Evolutionary conservation across 2,888 invertebrate genomes (phyloP), one percentile per base, ranked within the genome.

Genomic region (Amiota minor): DNA sequence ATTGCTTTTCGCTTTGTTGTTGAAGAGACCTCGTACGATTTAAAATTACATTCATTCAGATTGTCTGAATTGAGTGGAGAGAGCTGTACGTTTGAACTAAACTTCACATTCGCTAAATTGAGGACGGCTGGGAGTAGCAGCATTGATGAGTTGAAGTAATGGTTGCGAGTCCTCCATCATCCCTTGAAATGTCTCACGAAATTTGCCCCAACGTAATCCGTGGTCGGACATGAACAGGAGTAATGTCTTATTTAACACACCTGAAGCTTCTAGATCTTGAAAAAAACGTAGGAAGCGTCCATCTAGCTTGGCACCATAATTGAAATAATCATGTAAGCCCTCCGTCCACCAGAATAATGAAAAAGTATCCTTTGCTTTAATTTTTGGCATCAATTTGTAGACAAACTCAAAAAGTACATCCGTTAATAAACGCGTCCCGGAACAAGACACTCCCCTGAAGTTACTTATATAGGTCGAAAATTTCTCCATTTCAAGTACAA

Each of bases 111-210:
- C n/a, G n/a, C n/a, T n/a, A n/a, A n/a, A 89, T 95, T 96, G 3
- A 90, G 86, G 77, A 93, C 93, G 11, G 89, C 76, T 1, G 92
- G 91, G n/a, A n/a, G 88, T 93, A 95, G 68, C 91, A 93, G 88
- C 1, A 96, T 89, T 89, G 80, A 94, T 93, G n/a, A n/a, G n/a
- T n/a, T n/a, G n/a, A 47, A 96, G 91, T 77, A 97, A 93, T 0
- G 98, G 98, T 72, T 97, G 91, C 64, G 97, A 92, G 87, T 97
- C 97, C 89, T 98, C 98, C 85, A 97, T 91, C 85, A 94, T 92
- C 1, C 96, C 96, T 89, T 97, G 96, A 88, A 95, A 95, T 0
- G 97, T 97, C 59, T 84, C 82, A 11, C 97, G 92, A 79, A 96
- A 96, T 9, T 91, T 92, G 1, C 97, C 97, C 93, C 95, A 97